Evolutionary conservation across 2,888 invertebrate genomes (phyloP).

Genomic region (Microctonus hyperodae): DNA sequence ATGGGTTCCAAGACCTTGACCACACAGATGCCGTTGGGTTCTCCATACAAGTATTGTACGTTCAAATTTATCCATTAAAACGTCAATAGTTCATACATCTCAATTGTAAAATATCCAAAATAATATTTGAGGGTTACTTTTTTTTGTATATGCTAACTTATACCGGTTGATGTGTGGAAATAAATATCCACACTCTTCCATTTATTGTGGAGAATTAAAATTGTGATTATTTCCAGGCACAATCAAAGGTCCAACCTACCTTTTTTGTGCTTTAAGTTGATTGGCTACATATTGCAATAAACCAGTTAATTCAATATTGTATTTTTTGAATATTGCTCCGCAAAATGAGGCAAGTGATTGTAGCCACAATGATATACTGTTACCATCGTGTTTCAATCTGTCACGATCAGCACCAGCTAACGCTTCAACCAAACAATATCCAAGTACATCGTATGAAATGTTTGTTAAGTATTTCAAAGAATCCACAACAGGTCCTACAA

Average conservation of each 20-base stretch:
- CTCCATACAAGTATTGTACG: constrained; percentile 14
- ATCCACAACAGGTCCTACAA: constrained; percentile 86
- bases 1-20: constrained; percentile 39
- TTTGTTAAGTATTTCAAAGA: constrained; percentile 95
- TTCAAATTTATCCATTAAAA: neutral
- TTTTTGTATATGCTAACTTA: constrained; percentile 16
- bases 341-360: constrained; percentile 95
- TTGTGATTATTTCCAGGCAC: constrained; percentile 17
- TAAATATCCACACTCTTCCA: constrained; percentile 10
- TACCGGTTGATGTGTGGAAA: constrained; percentile 10
- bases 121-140: neutral
- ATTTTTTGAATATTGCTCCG: constrained; percentile 96
- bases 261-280: constrained; percentile 94
- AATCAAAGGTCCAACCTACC: constrained; percentile 65
- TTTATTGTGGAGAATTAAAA: constrained; percentile 4
- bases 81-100: neutral
- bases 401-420: constrained; percentile 80
- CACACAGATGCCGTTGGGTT: constrained; percentile 32
- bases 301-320: constrained; percentile 94
- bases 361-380: constrained; percentile 91
- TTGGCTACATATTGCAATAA: constrained; percentile 96
- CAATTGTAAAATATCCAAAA: neutral
- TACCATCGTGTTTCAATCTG: constrained; percentile 86
- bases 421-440: constrained; percentile 94
- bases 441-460: constrained; percentile 94